Evolutionary conservation across 2,113 vertebrate genomes (phyloP).

Genomic region (Percina caprodes): DNA sequence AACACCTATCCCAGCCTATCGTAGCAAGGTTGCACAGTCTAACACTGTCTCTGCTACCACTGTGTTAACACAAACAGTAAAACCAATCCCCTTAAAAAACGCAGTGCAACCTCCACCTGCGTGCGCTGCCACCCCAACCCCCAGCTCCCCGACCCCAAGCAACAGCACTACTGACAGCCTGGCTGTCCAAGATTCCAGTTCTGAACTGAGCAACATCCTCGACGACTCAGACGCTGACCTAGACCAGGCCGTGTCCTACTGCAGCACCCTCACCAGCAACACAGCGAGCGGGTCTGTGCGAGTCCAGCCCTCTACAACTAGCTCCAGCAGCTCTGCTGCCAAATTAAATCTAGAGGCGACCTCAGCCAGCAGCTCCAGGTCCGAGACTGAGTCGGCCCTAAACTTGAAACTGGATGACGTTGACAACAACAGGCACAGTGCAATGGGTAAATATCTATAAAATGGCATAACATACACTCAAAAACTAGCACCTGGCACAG

Average conservation of each 20-base stretch:
- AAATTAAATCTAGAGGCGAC: constrained; percentile 52
- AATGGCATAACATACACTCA: not conserved
- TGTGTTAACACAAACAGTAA: constrained; percentile 39
- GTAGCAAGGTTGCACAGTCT: constrained; percentile 47
- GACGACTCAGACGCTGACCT: constrained; percentile 87
- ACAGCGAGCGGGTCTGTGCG: constrained; percentile 62
- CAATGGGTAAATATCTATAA: constrained; percentile 86
- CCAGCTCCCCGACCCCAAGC: constrained; percentile 80
- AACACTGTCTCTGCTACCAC: constrained; percentile 17
- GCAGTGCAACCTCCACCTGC: constrained; percentile 33
- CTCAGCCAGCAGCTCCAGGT: constrained; percentile 54
- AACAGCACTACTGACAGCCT: constrained; percentile 61
- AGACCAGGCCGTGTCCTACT: constrained; percentile 76
- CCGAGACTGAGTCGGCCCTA: constrained; percentile 76
- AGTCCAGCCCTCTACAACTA: constrained; percentile 3
- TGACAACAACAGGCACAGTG: constrained; percentile 90
- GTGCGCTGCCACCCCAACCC: constrained; percentile 73
- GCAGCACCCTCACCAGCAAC: constrained; percentile 78
- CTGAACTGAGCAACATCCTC: constrained; percentile 83
- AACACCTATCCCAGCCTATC: constrained; percentile 33
- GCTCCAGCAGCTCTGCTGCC: not conserved
- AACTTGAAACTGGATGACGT: constrained; percentile 86
- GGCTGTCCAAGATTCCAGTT: constrained; percentile 85
- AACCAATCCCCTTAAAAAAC: constrained; percentile 25
- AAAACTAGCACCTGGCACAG: not conserved